Percentiles rank a stretch among this genome's conserved stretches.
Conservation (phyloP, 2,888 invertebrate species). For the Macaria notata region DNA sequence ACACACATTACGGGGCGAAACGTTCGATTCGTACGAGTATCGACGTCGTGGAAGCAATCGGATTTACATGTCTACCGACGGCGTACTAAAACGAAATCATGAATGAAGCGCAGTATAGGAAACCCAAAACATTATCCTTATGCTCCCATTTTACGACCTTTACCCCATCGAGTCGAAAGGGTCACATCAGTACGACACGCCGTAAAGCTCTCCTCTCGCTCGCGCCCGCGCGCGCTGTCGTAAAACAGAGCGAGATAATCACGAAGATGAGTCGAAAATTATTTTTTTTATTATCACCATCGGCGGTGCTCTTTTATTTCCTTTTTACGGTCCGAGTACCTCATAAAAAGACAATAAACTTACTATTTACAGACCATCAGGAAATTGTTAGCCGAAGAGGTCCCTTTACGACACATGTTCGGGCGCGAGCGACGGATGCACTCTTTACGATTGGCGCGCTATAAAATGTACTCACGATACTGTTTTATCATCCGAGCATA, state of each 20-base stretch:
- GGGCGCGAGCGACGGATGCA: conserved; percentile 66
- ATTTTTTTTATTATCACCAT: conserved; percentile 83
- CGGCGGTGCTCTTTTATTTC: conserved; percentile 84
- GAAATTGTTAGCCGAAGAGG: conserved; percentile 83
- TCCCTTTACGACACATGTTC: conserved; percentile 82
- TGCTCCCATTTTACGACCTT: conserved; percentile 82
- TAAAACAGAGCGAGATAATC: conserved; percentile 77
- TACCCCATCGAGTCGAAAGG: conserved; percentile 80
- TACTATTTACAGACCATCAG: conserved; percentile 84
- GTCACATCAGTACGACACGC: conserved; percentile 77
- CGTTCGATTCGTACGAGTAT: conserved; percentile 63
- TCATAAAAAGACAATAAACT: conserved; percentile 84
- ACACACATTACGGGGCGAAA: conserved; percentile 67
- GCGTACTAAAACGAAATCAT: conserved; percentile 81
- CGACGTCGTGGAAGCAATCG: conserved; percentile 72
- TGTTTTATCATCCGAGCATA: conserved; percentile 57
- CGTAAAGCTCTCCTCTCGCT: conserved; percentile 65
- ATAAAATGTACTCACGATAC: conserved; percentile 73
- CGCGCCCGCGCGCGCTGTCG: conserved; percentile 49
- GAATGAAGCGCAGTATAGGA: conserved; percentile 81
- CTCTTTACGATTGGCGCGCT: conserved; percentile 77
- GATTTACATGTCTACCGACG: conserved; percentile 79
- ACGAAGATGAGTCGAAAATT: conserved; percentile 82
- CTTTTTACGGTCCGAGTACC: conserved; percentile 83
- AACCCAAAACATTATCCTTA: conserved; percentile 82